Percentiles rank a stretch among this genome's conserved stretches.
phyloP scores from a whole-genome alignment of 2,113 vertebrate species.

The Lichenostomus cassidix region DNA sequence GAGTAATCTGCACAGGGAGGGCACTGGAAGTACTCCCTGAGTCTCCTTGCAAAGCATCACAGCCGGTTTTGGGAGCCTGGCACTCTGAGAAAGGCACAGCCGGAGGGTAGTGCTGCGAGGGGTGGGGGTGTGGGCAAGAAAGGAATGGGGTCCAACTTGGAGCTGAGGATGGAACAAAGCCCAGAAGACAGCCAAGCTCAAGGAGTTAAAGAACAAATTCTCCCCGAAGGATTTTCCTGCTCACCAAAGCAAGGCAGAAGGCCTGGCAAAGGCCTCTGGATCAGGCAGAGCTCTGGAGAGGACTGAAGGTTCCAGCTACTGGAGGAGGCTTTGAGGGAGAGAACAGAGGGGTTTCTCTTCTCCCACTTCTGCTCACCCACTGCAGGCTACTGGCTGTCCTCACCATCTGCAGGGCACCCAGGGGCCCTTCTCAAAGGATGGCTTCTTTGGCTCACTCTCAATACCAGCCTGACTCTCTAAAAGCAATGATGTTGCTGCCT shows the following conservation, averaged over 20 bases:
- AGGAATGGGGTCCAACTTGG: neutral
- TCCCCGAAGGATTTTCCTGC: neutral
- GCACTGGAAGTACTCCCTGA: no score
- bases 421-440: neutral
- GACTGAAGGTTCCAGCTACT: neutral
- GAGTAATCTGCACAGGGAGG: neutral
- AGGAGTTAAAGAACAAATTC: neutral
- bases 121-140: no score
- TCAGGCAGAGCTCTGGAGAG: neutral
- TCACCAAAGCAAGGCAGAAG: neutral
- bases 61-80: rapidly evolving
- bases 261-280: neutral
- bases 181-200: neutral
- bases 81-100: neutral
- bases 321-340: neutral
- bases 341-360: neutral
- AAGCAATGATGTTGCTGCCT: neutral
- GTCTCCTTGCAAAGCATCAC: neutral
- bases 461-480: neutral
- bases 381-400: neutral
- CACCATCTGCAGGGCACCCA: neutral
- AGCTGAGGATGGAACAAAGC: neutral
- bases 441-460: neutral
- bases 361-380: neutral
- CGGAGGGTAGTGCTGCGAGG: neutral